Evolutionary conservation across 2,797 vertebrate genomes (phyloP).

Genomic region (Brachyalestes nurse): DNA sequence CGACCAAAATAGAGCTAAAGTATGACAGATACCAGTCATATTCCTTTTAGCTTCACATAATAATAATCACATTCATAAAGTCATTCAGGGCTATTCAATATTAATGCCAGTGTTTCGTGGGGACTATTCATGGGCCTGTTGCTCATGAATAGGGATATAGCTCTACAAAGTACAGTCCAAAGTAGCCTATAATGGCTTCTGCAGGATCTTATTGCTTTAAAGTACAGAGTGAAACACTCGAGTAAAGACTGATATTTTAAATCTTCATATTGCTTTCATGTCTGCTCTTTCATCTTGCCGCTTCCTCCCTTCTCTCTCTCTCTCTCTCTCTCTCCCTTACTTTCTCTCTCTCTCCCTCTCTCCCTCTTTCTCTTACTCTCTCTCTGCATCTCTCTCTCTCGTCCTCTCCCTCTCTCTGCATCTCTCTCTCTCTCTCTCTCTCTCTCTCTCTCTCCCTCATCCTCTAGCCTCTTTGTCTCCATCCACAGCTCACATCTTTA

Average conservation of each 20-base stretch:
- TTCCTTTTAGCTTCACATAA: conserved; percentile 44
- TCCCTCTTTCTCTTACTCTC: conserved; percentile 42
- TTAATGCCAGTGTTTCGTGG: conserved; percentile 25
- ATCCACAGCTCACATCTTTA: conserved; percentile 76
- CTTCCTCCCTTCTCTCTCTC: conserved; percentile 43
- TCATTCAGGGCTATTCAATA: conserved; percentile 40
- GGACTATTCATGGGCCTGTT: conserved; percentile 55
- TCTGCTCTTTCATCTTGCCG: conserved; percentile 63
- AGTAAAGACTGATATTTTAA: conserved; percentile 58
- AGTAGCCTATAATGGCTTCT: conserved; percentile 64
- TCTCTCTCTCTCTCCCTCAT: conserved; percentile 45
- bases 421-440: not conserved
- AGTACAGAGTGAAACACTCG: conserved; percentile 63
- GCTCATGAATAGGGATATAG: conserved; percentile 45
- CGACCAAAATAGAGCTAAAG: not conserved
- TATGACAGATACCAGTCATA: conserved; percentile 37
- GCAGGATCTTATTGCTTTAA: conserved; percentile 63
- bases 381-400: conserved; percentile 41
- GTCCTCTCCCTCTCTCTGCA: not conserved
- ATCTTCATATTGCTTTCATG: conserved; percentile 68
- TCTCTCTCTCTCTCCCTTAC: conserved; percentile 1
- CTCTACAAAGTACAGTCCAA: conserved; percentile 56
- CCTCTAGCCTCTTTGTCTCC: conserved; percentile 57
- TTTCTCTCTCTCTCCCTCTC: conserved; percentile 48
- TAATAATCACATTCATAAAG: conserved; percentile 42